These are phyloP conservation scores for Ctenomys sociabilis DNA, from an alignment of 2,113 vertebrate genomes.

Conservation along the genomic window DNA sequence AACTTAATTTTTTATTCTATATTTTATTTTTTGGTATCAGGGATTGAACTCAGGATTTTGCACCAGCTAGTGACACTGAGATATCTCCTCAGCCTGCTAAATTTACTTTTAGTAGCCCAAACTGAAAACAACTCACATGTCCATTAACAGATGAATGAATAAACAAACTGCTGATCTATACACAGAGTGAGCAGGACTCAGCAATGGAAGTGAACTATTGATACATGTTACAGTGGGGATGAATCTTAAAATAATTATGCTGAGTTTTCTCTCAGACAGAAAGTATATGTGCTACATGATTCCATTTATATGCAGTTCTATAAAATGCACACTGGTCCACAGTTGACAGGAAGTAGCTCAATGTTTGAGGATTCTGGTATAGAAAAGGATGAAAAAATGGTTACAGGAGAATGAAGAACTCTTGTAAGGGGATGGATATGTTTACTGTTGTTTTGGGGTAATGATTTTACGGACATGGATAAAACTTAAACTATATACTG, in stretches of 20 bases:
- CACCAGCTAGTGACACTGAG: no score
- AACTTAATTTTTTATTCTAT: neutral
- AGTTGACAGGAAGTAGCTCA: neutral
- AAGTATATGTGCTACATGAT: neutral
- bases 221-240: neutral
- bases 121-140: neutral
- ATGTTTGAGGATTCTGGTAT: neutral
- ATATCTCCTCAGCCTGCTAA: neutral
- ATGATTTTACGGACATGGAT: neutral
- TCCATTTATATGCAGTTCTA: neutral
- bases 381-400: neutral
- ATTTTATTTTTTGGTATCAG: no score
- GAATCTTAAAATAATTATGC: neutral
- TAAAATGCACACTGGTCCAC: neutral
- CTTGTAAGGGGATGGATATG: neutral
- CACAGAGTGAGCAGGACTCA: slow-evolving; percentile 3
- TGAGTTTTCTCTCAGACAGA: neutral
- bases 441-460: neutral
- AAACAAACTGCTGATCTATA: neutral
- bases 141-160: neutral
- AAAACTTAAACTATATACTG: slow-evolving; percentile 37
- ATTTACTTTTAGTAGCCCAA: slow-evolving; percentile 4
- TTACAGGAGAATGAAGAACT: neutral
- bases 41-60: no score
- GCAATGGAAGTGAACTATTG: slow-evolving; percentile 1